These are phyloP conservation scores for Pteronotus mesoamericanus DNA, from an alignment of 2,797 vertebrate species.

Conservation along the genomic window DNA sequence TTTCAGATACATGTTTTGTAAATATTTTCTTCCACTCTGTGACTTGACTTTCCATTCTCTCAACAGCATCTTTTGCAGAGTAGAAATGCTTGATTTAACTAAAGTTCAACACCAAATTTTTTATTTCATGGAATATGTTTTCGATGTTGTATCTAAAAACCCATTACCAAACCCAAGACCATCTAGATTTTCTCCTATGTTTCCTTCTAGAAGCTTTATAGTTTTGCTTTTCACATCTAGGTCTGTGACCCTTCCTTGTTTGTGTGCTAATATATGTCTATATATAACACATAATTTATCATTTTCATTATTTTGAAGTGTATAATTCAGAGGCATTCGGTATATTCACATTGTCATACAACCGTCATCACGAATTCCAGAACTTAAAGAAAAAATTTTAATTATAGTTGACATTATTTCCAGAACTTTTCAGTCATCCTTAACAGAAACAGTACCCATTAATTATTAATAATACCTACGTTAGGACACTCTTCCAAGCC, in stretches of 20 bases:
- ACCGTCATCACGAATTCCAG: background rate
- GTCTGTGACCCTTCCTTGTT: too few relatives aligned
- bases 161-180: too few relatives aligned
- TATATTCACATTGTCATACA: background rate
- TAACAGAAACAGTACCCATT: background rate
- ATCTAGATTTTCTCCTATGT: too few relatives aligned
- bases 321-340: background rate
- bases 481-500: too few relatives aligned
- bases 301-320: background rate
- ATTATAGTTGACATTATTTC: background rate
- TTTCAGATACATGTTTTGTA: background rate
- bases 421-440: background rate
- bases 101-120: background rate
- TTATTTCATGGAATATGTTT: background rate
- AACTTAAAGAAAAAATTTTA: background rate
- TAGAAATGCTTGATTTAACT: background rate
- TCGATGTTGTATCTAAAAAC: background rate
- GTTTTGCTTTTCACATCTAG: too few relatives aligned
- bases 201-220: too few relatives aligned
- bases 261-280: too few relatives aligned
- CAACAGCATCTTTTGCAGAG: background rate
- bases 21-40: background rate
- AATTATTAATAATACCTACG: too few relatives aligned
- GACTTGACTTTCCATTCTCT: background rate
- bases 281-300: too few relatives aligned